Conservation (phyloP, 2,888 invertebrate genomes). For the Oconnorella tubifera region DNA sequence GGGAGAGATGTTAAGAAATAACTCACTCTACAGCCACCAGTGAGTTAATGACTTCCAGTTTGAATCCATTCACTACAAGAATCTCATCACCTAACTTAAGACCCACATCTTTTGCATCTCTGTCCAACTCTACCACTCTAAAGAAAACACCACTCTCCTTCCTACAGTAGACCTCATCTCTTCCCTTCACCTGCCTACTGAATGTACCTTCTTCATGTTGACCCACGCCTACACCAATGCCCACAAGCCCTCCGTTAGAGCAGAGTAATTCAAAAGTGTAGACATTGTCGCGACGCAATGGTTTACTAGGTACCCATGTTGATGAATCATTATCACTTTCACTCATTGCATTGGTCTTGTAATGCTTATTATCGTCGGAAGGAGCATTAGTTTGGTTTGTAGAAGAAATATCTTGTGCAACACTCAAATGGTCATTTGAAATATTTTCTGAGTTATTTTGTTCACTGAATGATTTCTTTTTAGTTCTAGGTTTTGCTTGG, state of each 20-base stretch:
- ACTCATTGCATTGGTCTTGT: background rate
- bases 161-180: conserved; percentile 7
- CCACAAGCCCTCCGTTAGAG: background rate
- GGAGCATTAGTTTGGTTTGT: no score
- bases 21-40: conserved; percentile 1
- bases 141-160: conserved; percentile 7
- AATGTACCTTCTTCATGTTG: background rate
- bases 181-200: background rate
- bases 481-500: background rate
- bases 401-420: no score
- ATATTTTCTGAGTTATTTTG: background rate
- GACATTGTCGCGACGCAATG: conserved; percentile 3
- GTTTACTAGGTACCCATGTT: background rate
- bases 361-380: no score
- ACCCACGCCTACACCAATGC: conserved; percentile 6
- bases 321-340: background rate
- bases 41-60: background rate
- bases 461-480: background rate
- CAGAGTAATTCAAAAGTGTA: conserved; percentile 9
- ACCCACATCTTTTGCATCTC: background rate
- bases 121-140: background rate
- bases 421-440: background rate
- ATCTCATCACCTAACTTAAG: conserved; percentile 12
- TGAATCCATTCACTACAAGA: conserved; percentile 5
- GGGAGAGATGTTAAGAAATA: no score